A percentile compares a stretch with the other conserved stretches of the same genome.
These are phyloP conservation scores for Neosilurus hyrtlii DNA, from an alignment of 2,797 vertebrate genomes.

Conservation along the genomic window DNA sequence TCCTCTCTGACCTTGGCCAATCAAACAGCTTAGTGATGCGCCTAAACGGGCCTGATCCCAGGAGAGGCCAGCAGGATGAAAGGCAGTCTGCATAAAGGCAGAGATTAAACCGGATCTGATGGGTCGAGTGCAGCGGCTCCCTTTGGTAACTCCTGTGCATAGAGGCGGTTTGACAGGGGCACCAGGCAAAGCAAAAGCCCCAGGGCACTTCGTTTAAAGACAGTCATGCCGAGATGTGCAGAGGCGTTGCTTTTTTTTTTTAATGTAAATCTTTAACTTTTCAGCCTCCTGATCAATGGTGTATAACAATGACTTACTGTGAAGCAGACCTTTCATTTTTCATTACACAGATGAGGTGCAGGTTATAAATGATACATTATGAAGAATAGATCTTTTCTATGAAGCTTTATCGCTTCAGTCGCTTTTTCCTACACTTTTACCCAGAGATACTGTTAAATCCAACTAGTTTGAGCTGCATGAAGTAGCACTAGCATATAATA, in stretches of 20 bases:
- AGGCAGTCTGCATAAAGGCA: slow-evolving; percentile 39
- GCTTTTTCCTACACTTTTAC: not conserved
- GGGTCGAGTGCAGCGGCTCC: slow-evolving; percentile 41
- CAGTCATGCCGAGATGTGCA: slow-evolving; percentile 15
- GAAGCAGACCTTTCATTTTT: slow-evolving; percentile 15
- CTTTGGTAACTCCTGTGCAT: slow-evolving; percentile 46
- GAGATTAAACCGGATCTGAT: slow-evolving; percentile 55
- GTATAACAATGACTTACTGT: slow-evolving; percentile 43
- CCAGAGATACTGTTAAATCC: not conserved
- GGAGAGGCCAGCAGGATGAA: slow-evolving; percentile 42
- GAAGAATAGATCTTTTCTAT: not conserved
- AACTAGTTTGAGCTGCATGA: not conserved
- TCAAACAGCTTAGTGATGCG: slow-evolving; percentile 26
- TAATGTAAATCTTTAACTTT: slow-evolving; percentile 43
- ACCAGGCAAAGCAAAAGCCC: slow-evolving; percentile 41
- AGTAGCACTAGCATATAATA: not conserved
- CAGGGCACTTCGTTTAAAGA: slow-evolving; percentile 48
- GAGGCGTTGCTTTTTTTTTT: slow-evolving; percentile 33
- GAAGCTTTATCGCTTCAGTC: not conserved
- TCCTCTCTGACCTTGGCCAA: slow-evolving; percentile 48
- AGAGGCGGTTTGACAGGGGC: slow-evolving; percentile 44
- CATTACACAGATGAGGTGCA: slow-evolving; percentile 22
- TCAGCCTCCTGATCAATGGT: slow-evolving; percentile 47
- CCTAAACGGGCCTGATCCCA: slow-evolving; percentile 38
- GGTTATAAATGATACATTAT: slow-evolving; percentile 6